Conservation (phyloP, 2,113 vertebrate species). For the Anoplopoma fimbria region DNA sequence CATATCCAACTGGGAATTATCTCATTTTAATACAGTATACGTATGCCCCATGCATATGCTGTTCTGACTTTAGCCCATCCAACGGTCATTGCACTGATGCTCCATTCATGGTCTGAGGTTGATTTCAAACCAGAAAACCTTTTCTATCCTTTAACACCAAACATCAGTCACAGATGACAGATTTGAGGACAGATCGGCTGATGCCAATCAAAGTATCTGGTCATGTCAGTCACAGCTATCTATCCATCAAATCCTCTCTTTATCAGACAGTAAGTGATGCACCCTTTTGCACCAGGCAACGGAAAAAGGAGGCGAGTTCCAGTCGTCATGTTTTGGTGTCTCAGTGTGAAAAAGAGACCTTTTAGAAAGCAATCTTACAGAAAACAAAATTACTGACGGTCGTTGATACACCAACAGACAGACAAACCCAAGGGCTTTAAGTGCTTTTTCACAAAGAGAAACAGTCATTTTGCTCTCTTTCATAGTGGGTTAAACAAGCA, state of each 20-base stretch:
- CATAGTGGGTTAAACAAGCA: neutral
- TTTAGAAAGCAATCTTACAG: neutral
- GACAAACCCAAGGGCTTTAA: neutral
- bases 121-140: neutral
- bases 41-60: conserved; percentile 10
- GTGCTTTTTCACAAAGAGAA: neutral
- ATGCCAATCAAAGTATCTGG: neutral
- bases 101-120: neutral
- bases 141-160: neutral
- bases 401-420: neutral
- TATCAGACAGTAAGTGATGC: neutral
- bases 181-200: neutral
- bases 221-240: neutral
- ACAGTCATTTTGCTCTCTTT: neutral
- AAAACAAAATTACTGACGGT: neutral
- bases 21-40: conserved; percentile 14
- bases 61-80: neutral
- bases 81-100: neutral
- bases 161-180: neutral
- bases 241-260: neutral
- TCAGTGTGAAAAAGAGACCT: neutral
- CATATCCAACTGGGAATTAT: conserved; percentile 28
- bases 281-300: neutral
- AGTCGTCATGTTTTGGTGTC: neutral
- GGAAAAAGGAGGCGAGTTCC: neutral